Conservation (phyloP, 2,888 invertebrate genomes). For the Tenthredo distinguenda region DNA sequence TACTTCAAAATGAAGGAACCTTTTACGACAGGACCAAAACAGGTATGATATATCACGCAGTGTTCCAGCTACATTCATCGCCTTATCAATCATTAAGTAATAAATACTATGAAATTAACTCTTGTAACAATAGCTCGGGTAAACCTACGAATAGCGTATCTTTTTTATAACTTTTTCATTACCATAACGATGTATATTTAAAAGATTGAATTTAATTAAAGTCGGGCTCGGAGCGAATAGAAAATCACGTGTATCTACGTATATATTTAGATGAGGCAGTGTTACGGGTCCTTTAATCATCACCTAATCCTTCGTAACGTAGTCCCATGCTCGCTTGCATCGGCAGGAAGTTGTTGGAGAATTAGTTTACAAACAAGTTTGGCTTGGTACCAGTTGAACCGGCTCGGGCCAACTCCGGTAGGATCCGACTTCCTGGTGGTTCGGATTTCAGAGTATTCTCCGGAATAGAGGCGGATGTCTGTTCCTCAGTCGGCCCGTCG, state of each 20-base stretch:
- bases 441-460: conserved; percentile 42
- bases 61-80: neutral
- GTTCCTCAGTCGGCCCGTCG: conserved; percentile 36
- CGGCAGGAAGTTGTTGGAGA: conserved; percentile 48
- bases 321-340: conserved; percentile 48
- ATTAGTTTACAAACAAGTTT: conserved; percentile 52
- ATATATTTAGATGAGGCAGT: conserved; percentile 25
- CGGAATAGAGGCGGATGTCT: conserved; percentile 38
- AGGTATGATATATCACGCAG: conserved; percentile 1
- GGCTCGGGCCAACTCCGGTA: conserved; percentile 20
- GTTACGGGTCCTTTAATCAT: conserved; percentile 51
- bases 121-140: neutral
- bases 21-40: conserved; percentile 12
- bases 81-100: conserved; percentile 21
- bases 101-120: neutral
- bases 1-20: conserved; percentile 15
- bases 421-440: conserved; percentile 40
- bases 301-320: conserved; percentile 51
- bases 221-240: neutral
- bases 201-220: conserved; percentile 11
- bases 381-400: conserved; percentile 51
- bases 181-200: neutral
- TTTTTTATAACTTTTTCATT: neutral
- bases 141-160: neutral
- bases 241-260: neutral